phyloP scores from a whole-genome alignment of 2,113 vertebrate genomes.

The Barbus barbus region DNA sequence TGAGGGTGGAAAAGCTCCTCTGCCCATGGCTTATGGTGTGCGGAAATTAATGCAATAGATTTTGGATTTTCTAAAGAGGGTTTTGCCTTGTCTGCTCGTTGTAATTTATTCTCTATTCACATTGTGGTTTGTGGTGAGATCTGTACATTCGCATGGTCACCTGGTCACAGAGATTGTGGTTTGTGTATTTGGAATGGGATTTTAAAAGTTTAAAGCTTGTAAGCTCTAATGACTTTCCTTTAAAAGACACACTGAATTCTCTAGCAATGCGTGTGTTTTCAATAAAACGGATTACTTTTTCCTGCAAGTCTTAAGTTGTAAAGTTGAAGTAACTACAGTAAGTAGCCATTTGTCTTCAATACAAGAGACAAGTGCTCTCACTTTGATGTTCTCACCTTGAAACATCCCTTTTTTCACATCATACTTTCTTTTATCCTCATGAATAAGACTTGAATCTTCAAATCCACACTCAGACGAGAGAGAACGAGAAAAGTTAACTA shows the following conservation, averaged over 20 bases:
- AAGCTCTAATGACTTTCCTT: slow-evolving; percentile 9
- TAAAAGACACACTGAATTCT: neutral
- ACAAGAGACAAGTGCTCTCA: neutral
- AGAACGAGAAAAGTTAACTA: neutral
- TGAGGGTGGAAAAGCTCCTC: slow-evolving; percentile 9
- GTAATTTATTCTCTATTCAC: slow-evolving; percentile 77
- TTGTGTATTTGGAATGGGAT: slow-evolving; percentile 72
- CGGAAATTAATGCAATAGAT: slow-evolving; percentile 75
- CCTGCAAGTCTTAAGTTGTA: neutral
- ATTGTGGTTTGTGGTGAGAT: slow-evolving; percentile 79
- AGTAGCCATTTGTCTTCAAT: slow-evolving; percentile 34
- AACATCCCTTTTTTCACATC: neutral
- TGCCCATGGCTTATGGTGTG: slow-evolving; percentile 71
- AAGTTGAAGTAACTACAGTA: slow-evolving; percentile 12
- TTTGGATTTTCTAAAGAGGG: slow-evolving; percentile 77
- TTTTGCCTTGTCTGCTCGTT: slow-evolving; percentile 64
- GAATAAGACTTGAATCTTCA: slow-evolving; percentile 28
- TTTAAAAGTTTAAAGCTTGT: slow-evolving; percentile 25
- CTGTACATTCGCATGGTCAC: slow-evolving; percentile 79
- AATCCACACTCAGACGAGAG: slow-evolving; percentile 13
- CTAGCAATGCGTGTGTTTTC: slow-evolving; percentile 13
- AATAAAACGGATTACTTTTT: neutral
- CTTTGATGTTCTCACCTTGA: slow-evolving; percentile 21
- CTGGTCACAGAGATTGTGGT: slow-evolving; percentile 76
- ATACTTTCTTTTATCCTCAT: slow-evolving; percentile 41